Conservation (phyloP, 2,797 vertebrate species). For the Enteromius anoplus region DNA sequence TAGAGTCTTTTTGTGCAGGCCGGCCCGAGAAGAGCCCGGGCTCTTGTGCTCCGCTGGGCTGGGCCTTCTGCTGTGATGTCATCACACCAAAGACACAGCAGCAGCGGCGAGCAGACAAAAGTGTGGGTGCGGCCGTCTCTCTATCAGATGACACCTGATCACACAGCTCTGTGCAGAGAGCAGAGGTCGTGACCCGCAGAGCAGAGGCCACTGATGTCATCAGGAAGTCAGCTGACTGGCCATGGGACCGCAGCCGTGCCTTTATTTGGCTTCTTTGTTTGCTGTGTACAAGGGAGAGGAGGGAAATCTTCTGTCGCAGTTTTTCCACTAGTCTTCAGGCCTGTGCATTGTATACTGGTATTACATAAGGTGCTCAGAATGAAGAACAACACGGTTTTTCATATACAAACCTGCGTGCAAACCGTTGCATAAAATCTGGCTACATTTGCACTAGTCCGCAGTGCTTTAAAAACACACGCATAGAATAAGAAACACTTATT, state of each 20-base stretch:
- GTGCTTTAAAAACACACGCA: not conserved
- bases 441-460: not conserved
- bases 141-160: constrained; percentile 45
- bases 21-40: not conserved
- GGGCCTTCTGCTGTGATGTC: constrained; percentile 59
- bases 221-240: constrained; percentile 42
- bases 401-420: not conserved
- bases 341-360: constrained; percentile 51
- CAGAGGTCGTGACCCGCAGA: constrained; percentile 53
- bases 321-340: not conserved
- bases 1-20: constrained; percentile 3
- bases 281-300: constrained; percentile 8
- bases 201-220: constrained; percentile 47
- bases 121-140: constrained; percentile 59
- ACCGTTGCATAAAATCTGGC: not conserved
- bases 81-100: constrained; percentile 46
- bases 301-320: constrained; percentile 3
- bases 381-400: constrained; percentile 19
- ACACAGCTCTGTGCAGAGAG: constrained; percentile 22
- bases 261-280: constrained; percentile 36
- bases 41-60: constrained; percentile 12
- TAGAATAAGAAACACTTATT: too few relatives aligned
- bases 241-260: constrained; percentile 5
- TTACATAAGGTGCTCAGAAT: constrained; percentile 60
- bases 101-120: constrained; percentile 39